These are phyloP conservation scores for Drosophila cardini DNA, from an alignment of 1,140 invertebrate genomes.

Conservation along the genomic window DNA sequence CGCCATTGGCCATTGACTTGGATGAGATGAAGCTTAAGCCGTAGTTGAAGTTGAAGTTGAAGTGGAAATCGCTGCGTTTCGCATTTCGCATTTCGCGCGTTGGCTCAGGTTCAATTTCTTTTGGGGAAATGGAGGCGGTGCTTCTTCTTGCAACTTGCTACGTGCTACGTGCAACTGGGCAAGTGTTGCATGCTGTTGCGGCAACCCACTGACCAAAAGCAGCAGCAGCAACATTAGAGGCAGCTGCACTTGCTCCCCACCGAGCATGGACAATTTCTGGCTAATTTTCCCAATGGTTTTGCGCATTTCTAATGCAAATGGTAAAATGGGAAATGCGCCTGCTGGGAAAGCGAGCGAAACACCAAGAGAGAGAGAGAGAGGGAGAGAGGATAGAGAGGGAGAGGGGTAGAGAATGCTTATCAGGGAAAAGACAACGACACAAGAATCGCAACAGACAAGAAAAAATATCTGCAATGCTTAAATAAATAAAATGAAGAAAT, in stretches of 20 bases:
- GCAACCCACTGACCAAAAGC: slow-evolving; percentile 70
- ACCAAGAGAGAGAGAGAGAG: slow-evolving; percentile 9
- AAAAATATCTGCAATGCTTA: slow-evolving; percentile 80
- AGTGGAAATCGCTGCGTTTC: slow-evolving; percentile 7
- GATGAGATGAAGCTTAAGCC: slow-evolving; percentile 13
- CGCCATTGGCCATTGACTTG: slow-evolving; percentile 47
- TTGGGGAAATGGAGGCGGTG: slow-evolving; percentile 42
- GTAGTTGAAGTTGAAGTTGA: slow-evolving; percentile 6
- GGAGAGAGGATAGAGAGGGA: slow-evolving; percentile 16
- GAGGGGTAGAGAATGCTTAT: slow-evolving; percentile 37
- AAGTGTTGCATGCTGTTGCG: slow-evolving; percentile 74
- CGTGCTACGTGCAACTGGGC: slow-evolving; percentile 30
- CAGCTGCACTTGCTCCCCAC: slow-evolving; percentile 68
- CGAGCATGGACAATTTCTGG: slow-evolving; percentile 66
- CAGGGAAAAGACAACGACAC: slow-evolving; percentile 31
- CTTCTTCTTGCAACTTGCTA: slow-evolving; percentile 29
- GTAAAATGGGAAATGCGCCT: slow-evolving; percentile 40
- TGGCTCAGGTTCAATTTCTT: slow-evolving; percentile 71
- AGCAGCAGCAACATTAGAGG: slow-evolving; percentile 29
- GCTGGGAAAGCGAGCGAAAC: slow-evolving; percentile 24
- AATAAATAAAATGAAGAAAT: slow-evolving; percentile 83
- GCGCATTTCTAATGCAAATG: slow-evolving; percentile 54
- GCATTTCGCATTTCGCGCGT: slow-evolving; percentile 74
- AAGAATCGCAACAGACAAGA: slow-evolving; percentile 46
- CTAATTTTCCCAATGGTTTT: slow-evolving; percentile 60